These are phyloP conservation scores for Daphoenositta chrysoptera DNA, from an alignment of 2,113 vertebrate species.

Conservation along the genomic window DNA sequence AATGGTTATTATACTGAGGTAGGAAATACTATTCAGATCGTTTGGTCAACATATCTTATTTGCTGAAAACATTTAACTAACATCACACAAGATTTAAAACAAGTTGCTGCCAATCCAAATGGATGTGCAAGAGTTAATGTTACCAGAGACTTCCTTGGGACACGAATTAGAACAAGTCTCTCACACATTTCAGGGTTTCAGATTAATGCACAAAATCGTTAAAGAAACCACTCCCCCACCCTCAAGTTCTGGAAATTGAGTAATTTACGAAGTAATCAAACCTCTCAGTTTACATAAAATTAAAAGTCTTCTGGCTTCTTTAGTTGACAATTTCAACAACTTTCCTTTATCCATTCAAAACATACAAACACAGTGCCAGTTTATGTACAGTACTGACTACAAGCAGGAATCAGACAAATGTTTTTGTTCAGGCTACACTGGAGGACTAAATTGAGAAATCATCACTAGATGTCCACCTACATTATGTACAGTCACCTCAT, in stretches of 20 bases:
- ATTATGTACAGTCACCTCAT: neutral
- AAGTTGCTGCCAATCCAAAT: neutral
- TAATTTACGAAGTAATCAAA: neutral
- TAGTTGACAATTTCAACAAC: neutral
- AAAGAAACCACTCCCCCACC: neutral
- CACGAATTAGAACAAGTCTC: neutral
- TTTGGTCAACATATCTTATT: neutral
- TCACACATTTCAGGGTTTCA: neutral
- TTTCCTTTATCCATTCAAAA: neutral
- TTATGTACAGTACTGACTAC: neutral
- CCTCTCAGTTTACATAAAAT: neutral
- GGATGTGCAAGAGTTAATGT: neutral
- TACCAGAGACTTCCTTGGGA: neutral
- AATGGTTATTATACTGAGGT: neutral
- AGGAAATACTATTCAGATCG: neutral
- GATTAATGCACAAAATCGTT: neutral
- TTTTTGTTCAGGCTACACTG: neutral
- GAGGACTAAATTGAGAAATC: neutral
- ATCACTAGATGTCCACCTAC: neutral
- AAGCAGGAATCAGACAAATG: neutral
- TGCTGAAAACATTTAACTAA: neutral
- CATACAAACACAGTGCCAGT: neutral
- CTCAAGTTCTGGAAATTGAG: neutral
- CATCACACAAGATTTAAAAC: neutral
- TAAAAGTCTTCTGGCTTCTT: neutral